Percentiles rank a stretch among this genome's conserved stretches.
These are phyloP conservation scores for Scaptomyza cyrtandrae DNA, from an alignment of 2,888 invertebrate species.

Conservation along the genomic window DNA sequence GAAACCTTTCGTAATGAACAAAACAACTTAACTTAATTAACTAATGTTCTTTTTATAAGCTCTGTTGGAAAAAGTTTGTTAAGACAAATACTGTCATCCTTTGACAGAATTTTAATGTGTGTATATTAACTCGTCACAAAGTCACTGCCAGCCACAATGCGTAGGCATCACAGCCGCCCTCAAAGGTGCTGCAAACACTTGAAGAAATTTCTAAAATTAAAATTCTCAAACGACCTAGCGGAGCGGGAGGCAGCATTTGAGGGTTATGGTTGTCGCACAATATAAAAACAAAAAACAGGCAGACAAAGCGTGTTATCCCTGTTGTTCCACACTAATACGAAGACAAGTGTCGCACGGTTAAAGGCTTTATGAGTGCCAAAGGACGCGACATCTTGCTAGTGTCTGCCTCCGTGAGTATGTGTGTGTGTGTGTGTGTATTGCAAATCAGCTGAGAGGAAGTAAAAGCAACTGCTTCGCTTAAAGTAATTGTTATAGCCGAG, in stretches of 20 bases:
- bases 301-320: constrained; percentile 23
- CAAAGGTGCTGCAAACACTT: constrained; percentile 15
- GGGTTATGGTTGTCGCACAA: not conserved
- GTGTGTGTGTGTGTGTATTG: constrained; percentile 1
- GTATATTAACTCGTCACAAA: constrained; percentile 60
- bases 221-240: constrained; percentile 25
- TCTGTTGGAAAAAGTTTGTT: constrained; percentile 4
- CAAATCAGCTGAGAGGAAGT: constrained; percentile 18
- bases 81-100: constrained; percentile 8
- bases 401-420: not conserved
- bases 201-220: constrained; percentile 47
- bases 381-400: constrained; percentile 24
- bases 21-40: constrained; percentile 21
- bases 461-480: constrained; percentile 17
- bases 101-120: constrained; percentile 51
- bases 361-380: constrained; percentile 55
- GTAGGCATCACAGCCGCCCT: not conserved
- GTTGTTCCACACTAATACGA: constrained; percentile 1
- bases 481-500: constrained; percentile 10
- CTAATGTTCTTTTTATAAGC: constrained; percentile 4
- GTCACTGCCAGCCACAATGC: constrained; percentile 47
- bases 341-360: constrained; percentile 53
- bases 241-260: not conserved
- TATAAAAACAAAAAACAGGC: constrained; percentile 2
- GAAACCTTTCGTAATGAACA: not conserved